These are phyloP conservation scores for Oreotrochilus melanogaster DNA, from an alignment of 2,113 vertebrate species.

Conservation along the genomic window DNA sequence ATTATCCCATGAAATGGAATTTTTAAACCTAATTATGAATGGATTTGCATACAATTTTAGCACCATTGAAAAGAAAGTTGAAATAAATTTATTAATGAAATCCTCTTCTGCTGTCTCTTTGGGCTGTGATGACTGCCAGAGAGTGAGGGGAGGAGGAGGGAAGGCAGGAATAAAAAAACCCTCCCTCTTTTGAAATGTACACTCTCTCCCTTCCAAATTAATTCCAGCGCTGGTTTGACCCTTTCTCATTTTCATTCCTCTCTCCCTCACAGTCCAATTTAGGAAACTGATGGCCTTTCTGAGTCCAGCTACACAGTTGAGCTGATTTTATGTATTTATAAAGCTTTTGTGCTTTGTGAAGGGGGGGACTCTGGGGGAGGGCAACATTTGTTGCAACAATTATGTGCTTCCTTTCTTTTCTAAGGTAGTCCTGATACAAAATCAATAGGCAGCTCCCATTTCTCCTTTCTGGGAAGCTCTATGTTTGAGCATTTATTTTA, in stretches of 20 bases:
- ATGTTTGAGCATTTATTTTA: not conserved
- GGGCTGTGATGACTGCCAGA: constrained; percentile 50
- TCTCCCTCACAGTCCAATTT: not conserved
- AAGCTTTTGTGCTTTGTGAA: constrained; percentile 25
- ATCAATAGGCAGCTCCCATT: constrained; percentile 9
- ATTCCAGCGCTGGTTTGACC: not conserved
- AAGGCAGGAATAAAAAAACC: not conserved
- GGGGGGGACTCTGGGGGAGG: not conserved
- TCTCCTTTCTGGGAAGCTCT: not conserved
- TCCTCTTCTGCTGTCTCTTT: constrained; percentile 71
- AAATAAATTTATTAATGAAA: constrained; percentile 89
- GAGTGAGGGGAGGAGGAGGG: not conserved
- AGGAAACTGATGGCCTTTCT: constrained; percentile 22
- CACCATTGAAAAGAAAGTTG: constrained; percentile 81
- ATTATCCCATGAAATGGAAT: constrained; percentile 91
- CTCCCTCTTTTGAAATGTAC: not conserved
- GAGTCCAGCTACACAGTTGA: not conserved
- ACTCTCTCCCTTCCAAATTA: not conserved
- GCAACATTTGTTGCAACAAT: not conserved
- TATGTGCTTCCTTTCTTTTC: not conserved
- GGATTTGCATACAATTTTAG: constrained; percentile 88
- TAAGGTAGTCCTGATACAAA: not conserved
- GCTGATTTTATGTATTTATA: not conserved
- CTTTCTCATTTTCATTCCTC: not conserved
- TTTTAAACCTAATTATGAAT: constrained; percentile 86